These are phyloP conservation scores for Cyanoramphus novaezelandiae DNA, from an alignment of 2,113 vertebrate genomes.

Conservation along the genomic window DNA sequence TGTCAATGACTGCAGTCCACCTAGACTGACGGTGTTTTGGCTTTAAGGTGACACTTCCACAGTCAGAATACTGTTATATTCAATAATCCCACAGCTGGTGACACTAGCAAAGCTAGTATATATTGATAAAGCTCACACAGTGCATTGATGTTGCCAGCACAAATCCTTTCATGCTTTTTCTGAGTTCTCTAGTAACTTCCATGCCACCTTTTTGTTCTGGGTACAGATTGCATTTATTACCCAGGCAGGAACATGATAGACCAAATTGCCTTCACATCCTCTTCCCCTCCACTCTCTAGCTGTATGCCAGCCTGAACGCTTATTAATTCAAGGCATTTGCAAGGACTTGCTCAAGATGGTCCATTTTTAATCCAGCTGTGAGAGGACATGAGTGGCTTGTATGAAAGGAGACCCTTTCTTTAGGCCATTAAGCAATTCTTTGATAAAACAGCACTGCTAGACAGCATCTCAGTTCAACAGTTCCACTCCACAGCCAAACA, in stretches of 20 bases:
- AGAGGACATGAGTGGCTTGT: not conserved
- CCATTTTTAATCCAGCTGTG: not conserved
- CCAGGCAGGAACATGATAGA: not conserved
- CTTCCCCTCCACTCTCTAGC: not conserved
- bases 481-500: not conserved
- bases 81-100: not conserved
- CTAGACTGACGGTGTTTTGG: not conserved
- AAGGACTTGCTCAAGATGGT: not conserved
- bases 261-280: not conserved
- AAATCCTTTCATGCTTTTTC: not conserved
- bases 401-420: not conserved
- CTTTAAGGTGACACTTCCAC: not conserved
- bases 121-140: not conserved
- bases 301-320: not conserved
- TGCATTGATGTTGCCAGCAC: not conserved
- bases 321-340: not conserved
- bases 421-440: not conserved
- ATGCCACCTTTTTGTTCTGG: not conserved
- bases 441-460: not conserved
- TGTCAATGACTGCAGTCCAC: not conserved
- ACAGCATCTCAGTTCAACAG: accelerated
- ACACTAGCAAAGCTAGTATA: not conserved
- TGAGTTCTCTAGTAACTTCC: not conserved
- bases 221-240: not conserved
- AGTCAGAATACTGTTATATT: not conserved